Base-by-base conservation (phyloP, 1,140 invertebrate genomes). In the Ylistrum balloti region DNA sequence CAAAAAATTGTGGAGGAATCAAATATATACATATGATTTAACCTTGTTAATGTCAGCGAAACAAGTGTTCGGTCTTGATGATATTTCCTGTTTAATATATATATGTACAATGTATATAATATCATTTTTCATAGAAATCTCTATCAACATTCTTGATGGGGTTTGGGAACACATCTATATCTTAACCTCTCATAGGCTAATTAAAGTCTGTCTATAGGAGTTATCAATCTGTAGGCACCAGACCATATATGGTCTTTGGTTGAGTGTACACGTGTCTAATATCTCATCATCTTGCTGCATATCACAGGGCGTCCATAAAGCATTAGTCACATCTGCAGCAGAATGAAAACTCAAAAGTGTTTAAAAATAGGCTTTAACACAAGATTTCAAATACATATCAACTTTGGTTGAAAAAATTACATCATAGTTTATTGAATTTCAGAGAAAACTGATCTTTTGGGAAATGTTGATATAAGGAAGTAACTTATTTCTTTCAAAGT, bases 261-360 rank as follows among this genome's bases (percentile, higher is more conserved):
- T 74, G 56, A 74, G n/a, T 74, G 56, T 28, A 74, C n/a, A n/a
- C 45, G 22, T 38, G 22, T 74, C 56, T n/a, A 74, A 74, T 74
- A 74, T 74, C 56, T 28, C 56, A 74, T 9, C 41, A 74, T 7
- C n/a, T 17, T 74, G 9, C 22, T 28, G 56, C 13, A 74, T n/a
- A 74, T 74, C 28, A 1, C 22, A 74, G 5, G 45, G 20, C 20
- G 5, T 3, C 45, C 45, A 22, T 11, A 17, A 11, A 20, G 13
- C 45, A 56, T 56, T 22, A 11, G 28, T 17, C 56, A 74, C 28
- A 1, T 5, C 22, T n/a, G 28, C 22, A 28, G 22, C 56, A 28
- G n/a, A 74, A n/a, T n/a, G n/a, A 74, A 74, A 74, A 74, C 56
- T 74, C 56, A 74, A 74, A 74, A 74, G 22, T n/a, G 28, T 28